A percentile compares a stretch with the other conserved stretches of the same genome.
phyloP scores from a whole-genome alignment of 2,888 invertebrate genomes.

The Cataglyphis rosenhaueri region DNA sequence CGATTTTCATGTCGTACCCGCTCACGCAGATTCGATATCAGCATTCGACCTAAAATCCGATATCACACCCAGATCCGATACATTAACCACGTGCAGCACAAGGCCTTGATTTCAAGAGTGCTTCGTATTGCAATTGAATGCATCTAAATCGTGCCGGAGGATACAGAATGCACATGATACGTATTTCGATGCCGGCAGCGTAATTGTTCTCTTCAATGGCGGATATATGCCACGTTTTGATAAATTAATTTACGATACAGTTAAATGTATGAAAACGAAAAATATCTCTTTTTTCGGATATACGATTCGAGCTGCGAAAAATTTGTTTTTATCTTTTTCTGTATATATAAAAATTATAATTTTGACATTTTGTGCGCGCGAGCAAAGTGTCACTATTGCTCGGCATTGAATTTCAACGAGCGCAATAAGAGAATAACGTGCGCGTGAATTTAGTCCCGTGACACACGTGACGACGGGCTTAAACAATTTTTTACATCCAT shows the following conservation, averaged over 20 bases:
- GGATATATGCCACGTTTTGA: not conserved
- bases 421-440: slow-evolving; percentile 23
- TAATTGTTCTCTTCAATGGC: not conserved
- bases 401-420: slow-evolving; percentile 45
- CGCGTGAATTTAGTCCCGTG: slow-evolving; percentile 35
- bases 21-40: slow-evolving; percentile 42
- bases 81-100: slow-evolving; percentile 25
- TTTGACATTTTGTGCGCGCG: slow-evolving; percentile 17
- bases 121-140: slow-evolving; percentile 12
- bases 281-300: not conserved
- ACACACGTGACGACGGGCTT: slow-evolving; percentile 24
- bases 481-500: slow-evolving; percentile 44
- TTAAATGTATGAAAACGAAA: not conserved
- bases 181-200: not conserved
- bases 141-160: not conserved
- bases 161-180: not conserved
- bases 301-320: not conserved
- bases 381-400: not conserved
- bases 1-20: slow-evolving; percentile 31
- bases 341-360: slow-evolving; percentile 17
- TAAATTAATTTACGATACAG: not conserved
- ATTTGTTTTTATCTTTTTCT: slow-evolving; percentile 14
- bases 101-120: slow-evolving; percentile 31
- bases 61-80: slow-evolving; percentile 27
- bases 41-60: slow-evolving; percentile 29